Evolutionary conservation across 2,113 vertebrate species (phyloP), one percentile per base, ranked within the genome.

Genomic region (Grus americana): DNA sequence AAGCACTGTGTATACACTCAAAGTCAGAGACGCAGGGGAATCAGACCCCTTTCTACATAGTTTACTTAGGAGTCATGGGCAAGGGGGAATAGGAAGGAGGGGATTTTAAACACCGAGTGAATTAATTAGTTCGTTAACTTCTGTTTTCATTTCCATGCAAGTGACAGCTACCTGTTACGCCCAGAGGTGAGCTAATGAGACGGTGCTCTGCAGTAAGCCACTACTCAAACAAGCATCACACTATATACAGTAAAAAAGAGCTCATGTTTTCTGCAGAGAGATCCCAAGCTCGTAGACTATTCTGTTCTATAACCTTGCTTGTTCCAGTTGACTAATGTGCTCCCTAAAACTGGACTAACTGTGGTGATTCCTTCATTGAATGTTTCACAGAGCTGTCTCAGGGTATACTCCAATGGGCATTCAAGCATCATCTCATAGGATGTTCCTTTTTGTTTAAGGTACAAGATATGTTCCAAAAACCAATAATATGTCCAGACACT

Each of bases 81-180:
- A 49, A 42, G 14, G 22, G 54, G 44, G 40, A 17, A 34, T 67
- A 67, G 47, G 59, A 90, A 86, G 40, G 65, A 80, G 38, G 36
- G 57, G 57, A 65, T 89, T 94, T 95, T 50, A 95, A 85, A 91
- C 34, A 49, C 57, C 32, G 54, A 79, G 36, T 65, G 80, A 91
- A 93, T 92, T 74, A 96, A 92, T 91, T 90, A 79, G 34, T 78
- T 84, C 47, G 67, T 84, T 85, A 92, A 89, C 30, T 75, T 87
- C 76, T 89, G 57, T 79, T 95, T 93, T 95, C 55, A 57, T 94
- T 96, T 89, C 70, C 70, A 38, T 54, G 36, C 34, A 81, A 94
- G 82, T 85, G 58, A 85, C 14, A 18, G 63, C 18, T 92, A 29
- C 67, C 30, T 90, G 79, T 59, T 57, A 59, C 34, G 49, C 47